These are phyloP conservation scores for Leptura quadrifasciata DNA, from an alignment of 2,888 invertebrate genomes.

Conservation along the genomic window DNA sequence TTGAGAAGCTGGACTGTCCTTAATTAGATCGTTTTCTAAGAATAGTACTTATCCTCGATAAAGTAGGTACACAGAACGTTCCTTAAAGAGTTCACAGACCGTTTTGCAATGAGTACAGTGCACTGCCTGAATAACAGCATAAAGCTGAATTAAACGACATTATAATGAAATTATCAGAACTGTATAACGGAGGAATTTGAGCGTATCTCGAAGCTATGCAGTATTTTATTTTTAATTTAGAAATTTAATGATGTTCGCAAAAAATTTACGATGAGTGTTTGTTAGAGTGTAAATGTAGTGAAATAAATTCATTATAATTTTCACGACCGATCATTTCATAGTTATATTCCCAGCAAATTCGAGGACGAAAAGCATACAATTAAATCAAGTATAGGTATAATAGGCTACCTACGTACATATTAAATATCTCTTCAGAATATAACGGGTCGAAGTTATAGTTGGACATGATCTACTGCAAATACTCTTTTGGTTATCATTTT, in stretches of 20 bases:
- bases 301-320: neutral
- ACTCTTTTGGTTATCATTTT: too few species aligned
- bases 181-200: neutral
- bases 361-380: too few species aligned
- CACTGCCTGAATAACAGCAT: conserved; percentile 16
- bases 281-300: neutral
- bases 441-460: too few species aligned
- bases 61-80: conserved; percentile 1
- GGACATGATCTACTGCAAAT: too few species aligned
- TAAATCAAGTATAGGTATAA: too few species aligned
- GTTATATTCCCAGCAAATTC: too few species aligned
- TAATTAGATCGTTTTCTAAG: conserved; percentile 5
- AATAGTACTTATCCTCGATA: conserved; percentile 11
- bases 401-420: too few species aligned
- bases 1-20: neutral
- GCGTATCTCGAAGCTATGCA: neutral
- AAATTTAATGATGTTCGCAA: neutral
- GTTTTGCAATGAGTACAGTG: conserved; percentile 8
- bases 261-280: neutral
- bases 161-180: conserved; percentile 6
- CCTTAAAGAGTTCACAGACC: conserved; percentile 21
- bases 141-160: conserved; percentile 9
- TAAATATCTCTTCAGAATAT: too few species aligned
- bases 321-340: too few species aligned
- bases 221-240: neutral